phyloP scores from a whole-genome alignment of 2,113 vertebrate species.

The Prinia subflava region DNA sequence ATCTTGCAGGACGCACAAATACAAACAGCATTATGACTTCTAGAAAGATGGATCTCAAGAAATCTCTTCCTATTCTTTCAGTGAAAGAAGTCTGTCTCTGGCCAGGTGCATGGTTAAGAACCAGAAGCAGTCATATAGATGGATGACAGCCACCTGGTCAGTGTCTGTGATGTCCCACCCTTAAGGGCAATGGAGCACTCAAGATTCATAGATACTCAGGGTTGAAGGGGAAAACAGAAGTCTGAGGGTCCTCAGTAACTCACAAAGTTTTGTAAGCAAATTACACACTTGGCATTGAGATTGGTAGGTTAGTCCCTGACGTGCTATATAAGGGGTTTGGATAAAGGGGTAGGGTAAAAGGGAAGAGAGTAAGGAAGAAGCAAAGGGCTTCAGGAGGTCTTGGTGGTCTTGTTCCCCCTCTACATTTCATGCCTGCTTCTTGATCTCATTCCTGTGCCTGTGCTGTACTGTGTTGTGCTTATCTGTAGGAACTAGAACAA shows the following conservation, averaged over 20 bases:
- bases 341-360: not conserved
- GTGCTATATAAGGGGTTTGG: accelerated
- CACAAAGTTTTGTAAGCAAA: not conserved
- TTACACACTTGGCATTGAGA: not conserved
- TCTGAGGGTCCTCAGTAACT: not conserved
- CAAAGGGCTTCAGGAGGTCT: not conserved
- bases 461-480: not conserved
- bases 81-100: not conserved
- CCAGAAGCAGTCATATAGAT: not conserved
- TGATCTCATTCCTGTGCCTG: not conserved
- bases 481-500: not conserved
- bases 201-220: not conserved
- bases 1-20: not conserved
- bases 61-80: not conserved
- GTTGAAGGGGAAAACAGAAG: not conserved
- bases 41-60: not conserved
- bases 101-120: not conserved
- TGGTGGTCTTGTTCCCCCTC: not conserved
- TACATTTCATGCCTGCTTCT: not conserved
- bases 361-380: not conserved
- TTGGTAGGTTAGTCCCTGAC: accelerated
- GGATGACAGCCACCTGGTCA: not conserved
- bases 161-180: not conserved
- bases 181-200: not conserved
- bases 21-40: not conserved